Percentiles rank a stretch among this genome's conserved stretches.
Conservation (phyloP, 2,888 invertebrate genomes). For the Drosophila koepferae region DNA sequence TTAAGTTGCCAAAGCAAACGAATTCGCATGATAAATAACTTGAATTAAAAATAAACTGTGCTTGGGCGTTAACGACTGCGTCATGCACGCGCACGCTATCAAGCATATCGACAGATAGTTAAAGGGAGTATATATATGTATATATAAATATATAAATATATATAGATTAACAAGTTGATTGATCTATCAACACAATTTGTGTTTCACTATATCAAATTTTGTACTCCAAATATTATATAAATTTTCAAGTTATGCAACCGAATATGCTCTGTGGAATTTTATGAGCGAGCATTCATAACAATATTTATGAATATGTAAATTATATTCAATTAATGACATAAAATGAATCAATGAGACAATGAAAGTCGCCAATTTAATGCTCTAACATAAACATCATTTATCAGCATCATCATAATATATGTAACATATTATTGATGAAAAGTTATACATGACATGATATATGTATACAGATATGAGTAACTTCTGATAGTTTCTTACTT, state of each 20-base stretch:
- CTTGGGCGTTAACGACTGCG: not conserved
- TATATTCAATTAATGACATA: not conserved
- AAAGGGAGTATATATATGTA: no score
- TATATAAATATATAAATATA: not conserved
- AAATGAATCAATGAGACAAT: not conserved
- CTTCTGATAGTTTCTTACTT: not conserved
- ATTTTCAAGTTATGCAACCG: not conserved
- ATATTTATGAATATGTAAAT: conserved; percentile 4
- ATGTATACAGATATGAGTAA: not conserved
- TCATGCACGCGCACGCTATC: no score
- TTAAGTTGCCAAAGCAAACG: not conserved
- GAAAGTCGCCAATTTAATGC: not conserved
- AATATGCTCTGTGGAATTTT: not conserved
- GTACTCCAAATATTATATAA: not conserved
- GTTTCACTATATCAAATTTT: no score
- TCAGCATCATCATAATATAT: not conserved
- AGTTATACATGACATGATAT: not conserved
- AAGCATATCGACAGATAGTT: not conserved
- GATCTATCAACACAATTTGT: not conserved
- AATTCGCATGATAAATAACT: not conserved
- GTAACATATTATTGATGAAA: not conserved
- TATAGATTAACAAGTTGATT: not conserved
- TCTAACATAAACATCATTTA: not conserved
- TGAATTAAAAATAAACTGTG: not conserved
- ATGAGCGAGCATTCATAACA: not conserved